phyloP scores from a whole-genome alignment of 2,113 vertebrate species.

The Periophthalmus modestus region DNA sequence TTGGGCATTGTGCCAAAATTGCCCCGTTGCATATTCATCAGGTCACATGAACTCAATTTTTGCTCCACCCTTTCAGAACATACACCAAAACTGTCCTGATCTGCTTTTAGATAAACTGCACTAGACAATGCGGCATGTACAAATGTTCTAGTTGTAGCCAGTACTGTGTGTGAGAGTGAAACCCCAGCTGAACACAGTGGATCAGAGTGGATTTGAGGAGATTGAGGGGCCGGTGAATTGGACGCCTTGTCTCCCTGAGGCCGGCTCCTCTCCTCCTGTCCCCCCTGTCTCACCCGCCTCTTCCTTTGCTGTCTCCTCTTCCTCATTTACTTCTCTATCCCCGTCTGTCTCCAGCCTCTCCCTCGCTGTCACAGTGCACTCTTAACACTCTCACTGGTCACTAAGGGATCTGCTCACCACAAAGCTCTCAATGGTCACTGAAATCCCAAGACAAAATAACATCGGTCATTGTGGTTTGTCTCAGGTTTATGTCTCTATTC shows the following conservation, averaged over 20 bases:
- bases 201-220: conserved; percentile 71
- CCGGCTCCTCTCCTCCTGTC: conserved; percentile 39
- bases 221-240: conserved; percentile 72
- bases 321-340: conserved; percentile 20
- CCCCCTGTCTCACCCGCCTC: conserved; percentile 26
- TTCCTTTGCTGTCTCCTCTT: neutral
- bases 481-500: neutral
- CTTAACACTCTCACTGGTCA: neutral
- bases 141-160: neutral
- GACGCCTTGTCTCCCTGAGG: conserved; percentile 65
- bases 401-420: neutral
- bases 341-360: conserved; percentile 22
- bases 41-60: too few relatives aligned
- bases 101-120: neutral
- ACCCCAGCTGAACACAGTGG: conserved; percentile 58
- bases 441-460: conserved; percentile 1
- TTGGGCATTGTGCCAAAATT: too few relatives aligned
- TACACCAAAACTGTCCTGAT: too few relatives aligned
- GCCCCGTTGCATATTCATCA: too few relatives aligned
- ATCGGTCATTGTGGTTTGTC: too few relatives aligned
- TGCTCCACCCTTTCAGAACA: too few relatives aligned
- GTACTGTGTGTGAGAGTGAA: conserved; percentile 44
- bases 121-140: neutral
- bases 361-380: neutral
- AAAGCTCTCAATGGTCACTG: neutral